Evolutionary conservation across 2,797 vertebrate species (phyloP).

Genomic region (Fistularia commersonii): DNA sequence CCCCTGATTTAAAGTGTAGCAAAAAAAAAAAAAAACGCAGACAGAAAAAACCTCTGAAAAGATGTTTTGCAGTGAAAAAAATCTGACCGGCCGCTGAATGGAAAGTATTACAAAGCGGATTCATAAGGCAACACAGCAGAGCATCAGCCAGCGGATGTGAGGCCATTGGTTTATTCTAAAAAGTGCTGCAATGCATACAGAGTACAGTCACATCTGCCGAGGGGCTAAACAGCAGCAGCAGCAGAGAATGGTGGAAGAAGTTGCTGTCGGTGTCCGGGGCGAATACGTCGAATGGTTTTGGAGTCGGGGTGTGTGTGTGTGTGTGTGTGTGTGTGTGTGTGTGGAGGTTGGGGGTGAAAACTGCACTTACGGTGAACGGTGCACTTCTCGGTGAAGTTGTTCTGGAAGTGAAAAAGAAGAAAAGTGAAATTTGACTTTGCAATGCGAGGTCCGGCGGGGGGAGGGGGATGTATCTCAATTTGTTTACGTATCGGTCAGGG

Average conservation of each 20-base stretch:
- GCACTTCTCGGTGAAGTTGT: slow-evolving; percentile 40
- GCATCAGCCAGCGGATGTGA: slow-evolving; percentile 25
- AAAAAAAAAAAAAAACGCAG: slow-evolving; percentile 14
- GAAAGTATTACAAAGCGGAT: slow-evolving; percentile 52
- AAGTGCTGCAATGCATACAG: slow-evolving; percentile 58
- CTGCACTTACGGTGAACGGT: slow-evolving; percentile 32
- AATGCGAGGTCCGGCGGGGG: too few species aligned
- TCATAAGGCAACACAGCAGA: slow-evolving; percentile 34
- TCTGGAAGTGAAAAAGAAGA: slow-evolving; percentile 42
- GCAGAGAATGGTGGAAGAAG: slow-evolving; percentile 17
- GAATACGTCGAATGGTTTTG: slow-evolving; percentile 29
- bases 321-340: too few species aligned
- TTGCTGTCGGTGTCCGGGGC: slow-evolving; percentile 22
- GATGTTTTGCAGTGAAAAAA: slow-evolving; percentile 34
- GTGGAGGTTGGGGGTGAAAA: slow-evolving; percentile 22
- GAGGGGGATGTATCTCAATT: slow-evolving; percentile 26
- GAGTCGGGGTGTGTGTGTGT: background rate
- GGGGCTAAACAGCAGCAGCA: slow-evolving; percentile 25
- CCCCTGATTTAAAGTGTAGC: too few species aligned
- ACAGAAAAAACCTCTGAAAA: slow-evolving; percentile 68
- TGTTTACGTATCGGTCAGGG: too few species aligned
- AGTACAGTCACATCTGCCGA: slow-evolving; percentile 31
- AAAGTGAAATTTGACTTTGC: too few species aligned
- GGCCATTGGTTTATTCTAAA: slow-evolving; percentile 45
- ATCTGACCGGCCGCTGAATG: slow-evolving; percentile 31